Evolutionary conservation across 2,797 vertebrate genomes (phyloP).

Genomic region (Clarias pachynema): DNA sequence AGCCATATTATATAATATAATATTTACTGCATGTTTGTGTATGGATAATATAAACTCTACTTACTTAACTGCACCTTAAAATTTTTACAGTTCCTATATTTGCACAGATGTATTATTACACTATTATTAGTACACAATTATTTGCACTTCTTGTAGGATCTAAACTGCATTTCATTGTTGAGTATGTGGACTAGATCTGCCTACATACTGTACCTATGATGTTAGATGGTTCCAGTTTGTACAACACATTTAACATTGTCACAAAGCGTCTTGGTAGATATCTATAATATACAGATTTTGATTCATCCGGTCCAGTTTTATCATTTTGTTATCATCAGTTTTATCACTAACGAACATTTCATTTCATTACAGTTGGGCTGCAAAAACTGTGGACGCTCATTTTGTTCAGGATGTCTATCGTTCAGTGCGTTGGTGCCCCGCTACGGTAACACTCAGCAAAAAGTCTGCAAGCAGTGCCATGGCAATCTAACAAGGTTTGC

Average conservation of each 20-base stretch:
- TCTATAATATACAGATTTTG: neutral
- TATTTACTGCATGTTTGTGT: no score
- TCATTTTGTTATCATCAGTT: no score
- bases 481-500: constrained; percentile 83
- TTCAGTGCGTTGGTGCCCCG: constrained; percentile 84
- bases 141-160: no score
- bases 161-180: no score
- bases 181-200: no score
- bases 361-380: constrained; percentile 81
- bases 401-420: constrained; percentile 88
- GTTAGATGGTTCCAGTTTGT: neutral
- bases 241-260: neutral
- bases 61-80: no score
- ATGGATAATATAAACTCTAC: no score
- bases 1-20: no score
- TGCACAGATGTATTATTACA: no score
- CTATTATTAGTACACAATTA: no score
- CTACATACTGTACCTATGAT: neutral
- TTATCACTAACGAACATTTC: neutral
- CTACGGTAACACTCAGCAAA: constrained; percentile 85
- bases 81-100: no score
- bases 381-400: constrained; percentile 87
- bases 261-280: neutral
- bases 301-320: neutral
- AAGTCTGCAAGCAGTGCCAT: constrained; percentile 92